These are phyloP conservation scores for Neoseiulus cucumeris DNA, from an alignment of 1,140 invertebrate genomes.

Conservation along the genomic window DNA sequence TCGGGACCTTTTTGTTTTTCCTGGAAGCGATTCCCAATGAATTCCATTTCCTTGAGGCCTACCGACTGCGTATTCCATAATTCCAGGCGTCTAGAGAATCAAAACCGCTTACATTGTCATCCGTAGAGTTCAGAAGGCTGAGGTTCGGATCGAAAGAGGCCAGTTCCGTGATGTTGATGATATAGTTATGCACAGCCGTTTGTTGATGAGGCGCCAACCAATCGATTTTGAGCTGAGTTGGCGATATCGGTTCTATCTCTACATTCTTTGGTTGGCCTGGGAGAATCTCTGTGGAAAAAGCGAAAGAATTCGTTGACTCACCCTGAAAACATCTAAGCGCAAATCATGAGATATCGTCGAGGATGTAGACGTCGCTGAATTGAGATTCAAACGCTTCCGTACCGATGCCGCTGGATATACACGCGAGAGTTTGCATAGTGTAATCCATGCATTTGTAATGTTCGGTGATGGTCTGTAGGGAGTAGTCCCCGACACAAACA, in stretches of 20 bases:
- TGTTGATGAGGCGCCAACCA: conserved; percentile 43
- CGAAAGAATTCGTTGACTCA: conserved; percentile 11
- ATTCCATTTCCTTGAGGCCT: not conserved
- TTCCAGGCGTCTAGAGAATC: no score
- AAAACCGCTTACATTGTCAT: conserved; percentile 32
- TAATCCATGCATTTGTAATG: conserved; percentile 59
- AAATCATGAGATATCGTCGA: no score
- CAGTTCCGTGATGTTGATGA: conserved; percentile 43
- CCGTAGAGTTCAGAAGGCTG: conserved; percentile 16
- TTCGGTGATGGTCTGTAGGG: conserved; percentile 55
- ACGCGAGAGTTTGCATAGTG: conserved; percentile 55
- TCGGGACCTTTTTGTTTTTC: conserved; percentile 11
- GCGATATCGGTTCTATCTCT: conserved; percentile 43
- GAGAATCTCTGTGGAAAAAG: conserved; percentile 37
- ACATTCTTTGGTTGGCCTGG: conserved; percentile 47
- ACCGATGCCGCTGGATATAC: conserved; percentile 55
- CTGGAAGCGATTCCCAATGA: not conserved
- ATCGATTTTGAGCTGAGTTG: conserved; percentile 42
- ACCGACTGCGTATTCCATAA: no score
- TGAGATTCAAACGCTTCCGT: conserved; percentile 21
- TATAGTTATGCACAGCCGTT: conserved; percentile 41
- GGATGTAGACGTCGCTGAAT: no score
- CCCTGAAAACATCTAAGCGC: no score
- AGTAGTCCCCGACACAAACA: conserved; percentile 59
- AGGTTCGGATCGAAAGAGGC: conserved; percentile 16